Evolutionary conservation across 92 coral and sea anemone genomes (phyloP).

Genomic region (Porites divaricata): DNA sequence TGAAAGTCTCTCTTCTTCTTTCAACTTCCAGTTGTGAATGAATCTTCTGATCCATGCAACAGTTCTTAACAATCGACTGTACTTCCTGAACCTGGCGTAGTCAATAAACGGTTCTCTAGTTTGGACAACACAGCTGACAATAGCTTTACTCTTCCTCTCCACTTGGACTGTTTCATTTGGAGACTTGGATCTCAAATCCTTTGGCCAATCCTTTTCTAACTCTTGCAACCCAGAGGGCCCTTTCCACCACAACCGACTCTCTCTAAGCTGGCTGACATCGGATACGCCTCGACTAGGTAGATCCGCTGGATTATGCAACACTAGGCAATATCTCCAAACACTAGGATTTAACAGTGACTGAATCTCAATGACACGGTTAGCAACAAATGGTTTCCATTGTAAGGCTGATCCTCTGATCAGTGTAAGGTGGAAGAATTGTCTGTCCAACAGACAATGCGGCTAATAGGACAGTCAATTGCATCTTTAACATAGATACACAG

Average conservation of each 20-base stretch:
- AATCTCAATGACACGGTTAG: constrained; percentile 32
- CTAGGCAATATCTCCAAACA: constrained; percentile 33
- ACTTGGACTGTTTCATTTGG: constrained; percentile 4
- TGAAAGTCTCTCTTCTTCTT: constrained; percentile 27
- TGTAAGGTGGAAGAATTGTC: constrained; percentile 29
- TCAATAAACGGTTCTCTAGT: constrained; percentile 19
- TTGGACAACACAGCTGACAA: constrained; percentile 36
- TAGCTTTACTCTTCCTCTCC: constrained; percentile 34
- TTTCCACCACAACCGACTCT: constrained; percentile 44
- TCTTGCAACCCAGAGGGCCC: constrained; percentile 34
- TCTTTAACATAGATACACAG: constrained; percentile 21
- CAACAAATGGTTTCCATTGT: constrained; percentile 41
- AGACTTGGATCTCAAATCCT: constrained; percentile 41
- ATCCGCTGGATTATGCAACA: constrained; percentile 44
- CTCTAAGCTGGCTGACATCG: background rate
- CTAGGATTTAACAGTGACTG: background rate
- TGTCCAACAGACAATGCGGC: constrained; percentile 41
- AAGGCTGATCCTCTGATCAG: constrained; percentile 33
- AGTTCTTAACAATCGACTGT: constrained; percentile 32
- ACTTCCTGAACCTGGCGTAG: constrained; percentile 34
- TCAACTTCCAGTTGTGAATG: constrained; percentile 19
- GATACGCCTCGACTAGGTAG: constrained; percentile 42
- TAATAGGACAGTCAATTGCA: constrained; percentile 29
- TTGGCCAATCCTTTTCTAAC: constrained; percentile 36
- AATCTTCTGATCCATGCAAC: constrained; percentile 46